Evolutionary conservation across 2,888 invertebrate genomes (phyloP), one percentile per base, ranked within the genome.

Genomic region (Eupeodes latifasciatus): DNA sequence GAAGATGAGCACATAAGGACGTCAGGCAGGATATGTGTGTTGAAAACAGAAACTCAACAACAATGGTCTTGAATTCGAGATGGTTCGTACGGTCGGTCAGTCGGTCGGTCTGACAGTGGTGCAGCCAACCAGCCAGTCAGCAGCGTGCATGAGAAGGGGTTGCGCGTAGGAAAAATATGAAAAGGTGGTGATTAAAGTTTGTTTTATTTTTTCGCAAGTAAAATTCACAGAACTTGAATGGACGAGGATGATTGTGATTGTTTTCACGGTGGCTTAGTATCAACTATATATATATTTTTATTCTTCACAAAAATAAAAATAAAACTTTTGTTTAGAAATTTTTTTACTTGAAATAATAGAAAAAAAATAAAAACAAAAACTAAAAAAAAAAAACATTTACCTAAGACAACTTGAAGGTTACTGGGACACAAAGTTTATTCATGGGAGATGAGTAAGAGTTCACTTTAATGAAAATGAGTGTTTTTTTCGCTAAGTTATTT

Each of bases 331-430:
- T 27, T 27, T 27, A 0, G 27, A 27, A 27, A 1, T 27, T 27
- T 27, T 27, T 27, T 27, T 27, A 27, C 27, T 27, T 27, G 27
- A 27, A 27, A 27, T 27, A 27, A 27, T 27, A 27, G 27, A 19
- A 27, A 27, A 27, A 27, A 27, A 34, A 47, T 57, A 19, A 4
- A 57, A 19, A 57, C 34, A 78, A 64, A 83, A 64, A 72, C 47
- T 14, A 57, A 36, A 78, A 57, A 83, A 83, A 64, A 72, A 44
- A n/a, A 81, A 75, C 51, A 75, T 44, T 67, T 79, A 27, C 27
- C 27, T 27, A 51, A 36, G 75, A 61, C 16, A 55, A 36, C 49
- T 84, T 85, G 64, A 81, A 85, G 76, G 85, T 85, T 72, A 76
- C 66, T 83, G 49, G 72, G 16, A 55, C 78, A 40, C 40, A 71